A percentile compares a stretch with the other conserved stretches of the same genome.
These are phyloP conservation scores for Ochlodes sylvanus DNA, from an alignment of 2,888 invertebrate species.

Conservation along the genomic window DNA sequence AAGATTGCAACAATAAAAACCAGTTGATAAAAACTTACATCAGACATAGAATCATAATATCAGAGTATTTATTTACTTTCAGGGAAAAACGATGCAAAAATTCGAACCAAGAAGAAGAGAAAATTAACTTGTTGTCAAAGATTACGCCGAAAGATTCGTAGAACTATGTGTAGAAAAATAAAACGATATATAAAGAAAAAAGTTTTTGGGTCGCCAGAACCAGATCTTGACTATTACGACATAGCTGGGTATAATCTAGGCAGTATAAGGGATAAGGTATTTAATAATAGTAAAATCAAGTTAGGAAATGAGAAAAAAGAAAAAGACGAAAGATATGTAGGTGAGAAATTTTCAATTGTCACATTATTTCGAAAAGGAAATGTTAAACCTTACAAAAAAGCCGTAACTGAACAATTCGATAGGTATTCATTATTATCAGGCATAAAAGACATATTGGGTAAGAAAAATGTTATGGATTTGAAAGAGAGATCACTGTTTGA, in stretches of 20 bases:
- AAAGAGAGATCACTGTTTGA: slow-evolving; percentile 15
- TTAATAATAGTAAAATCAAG: slow-evolving; percentile 40
- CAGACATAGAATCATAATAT: no score
- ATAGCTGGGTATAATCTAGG: slow-evolving; percentile 49
- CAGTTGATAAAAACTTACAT: no score
- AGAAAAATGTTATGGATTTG: slow-evolving; percentile 8
- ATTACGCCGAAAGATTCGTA: slow-evolving; percentile 46
- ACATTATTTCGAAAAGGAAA: slow-evolving; percentile 49
- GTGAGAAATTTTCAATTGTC: slow-evolving; percentile 38
- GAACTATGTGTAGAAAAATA: slow-evolving; percentile 48
- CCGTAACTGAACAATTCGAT: slow-evolving; percentile 39
- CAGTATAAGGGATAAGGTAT: slow-evolving; percentile 46
- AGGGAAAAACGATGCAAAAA: slow-evolving; percentile 41
- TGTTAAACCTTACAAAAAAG: slow-evolving; percentile 39
- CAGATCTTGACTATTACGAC: slow-evolving; percentile 50
- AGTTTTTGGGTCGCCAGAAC: slow-evolving; percentile 49
- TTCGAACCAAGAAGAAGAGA: slow-evolving; percentile 40
- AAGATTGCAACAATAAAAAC: no score
- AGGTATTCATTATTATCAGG: slow-evolving; percentile 35
- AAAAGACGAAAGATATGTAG: slow-evolving; percentile 20
- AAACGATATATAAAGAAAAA: slow-evolving; percentile 50
- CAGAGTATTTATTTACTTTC: slow-evolving; percentile 17
- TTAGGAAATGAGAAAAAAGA: slow-evolving; percentile 1
- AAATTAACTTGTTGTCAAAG: slow-evolving; percentile 43
- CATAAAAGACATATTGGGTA: background rate